Base-by-base conservation (phyloP, 2,113 vertebrate genomes). In the Xyliphius kryptos region DNA sequence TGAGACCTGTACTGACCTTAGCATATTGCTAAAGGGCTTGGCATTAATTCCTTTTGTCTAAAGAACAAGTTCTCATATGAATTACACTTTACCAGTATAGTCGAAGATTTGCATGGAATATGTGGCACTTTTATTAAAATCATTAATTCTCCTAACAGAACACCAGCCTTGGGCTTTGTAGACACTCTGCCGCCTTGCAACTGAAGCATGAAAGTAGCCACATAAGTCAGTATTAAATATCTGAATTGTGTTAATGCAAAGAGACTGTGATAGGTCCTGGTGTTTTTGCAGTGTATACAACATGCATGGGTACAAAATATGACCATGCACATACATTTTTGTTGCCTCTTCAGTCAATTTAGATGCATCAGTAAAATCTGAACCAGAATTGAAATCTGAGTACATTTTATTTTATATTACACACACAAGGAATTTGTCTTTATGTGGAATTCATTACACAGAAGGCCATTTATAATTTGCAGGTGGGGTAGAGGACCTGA, bases 101-200 rank as follows among this genome's bases (percentile, higher is more conserved):
- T 56, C 47, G 70, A 76, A 67, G 75, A 68, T 68, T 57, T 76
- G 61, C 64, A 12, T 61, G 70, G 74, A 47, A 78, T 80, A 77
- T 69, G 73, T 74, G 75, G 44, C 74, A 47, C 57, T 79, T 82
- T 83, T 81, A 85, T 82, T 79, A 74, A 76, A 82, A 79, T 80
- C 81, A 84, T 86, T 85, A 79, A 70, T 77, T 80, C 55, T 57
- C 66, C 65, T 62, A 60, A 76, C 69, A 67, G 58, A 65, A 63
- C 7, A 44, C 68, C 74, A 40, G 68, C 48, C 60, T 68, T 14
- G 49, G 60, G 64, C 64, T 46, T 60, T 47, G 19, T 21, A 20
- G 1, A 53, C 53, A 36, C 46, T 16, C 46, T 60, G 55, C 53
- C 54, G 38, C 65, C 63, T 66, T 32, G 9, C 41, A 14, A 51